Evolutionary conservation across 2,113 vertebrate species (phyloP).

Genomic region (Scytalopus superciliaris): DNA sequence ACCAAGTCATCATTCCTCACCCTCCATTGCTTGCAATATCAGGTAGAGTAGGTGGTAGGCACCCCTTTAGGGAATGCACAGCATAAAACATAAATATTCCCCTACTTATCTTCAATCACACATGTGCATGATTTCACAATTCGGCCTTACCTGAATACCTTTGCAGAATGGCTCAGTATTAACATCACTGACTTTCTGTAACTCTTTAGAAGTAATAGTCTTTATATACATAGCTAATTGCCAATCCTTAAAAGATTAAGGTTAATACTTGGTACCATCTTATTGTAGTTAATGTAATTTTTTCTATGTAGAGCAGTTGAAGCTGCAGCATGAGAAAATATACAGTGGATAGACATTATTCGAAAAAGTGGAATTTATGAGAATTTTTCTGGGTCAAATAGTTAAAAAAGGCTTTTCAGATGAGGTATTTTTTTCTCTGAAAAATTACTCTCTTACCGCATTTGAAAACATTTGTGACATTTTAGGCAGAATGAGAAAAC

Average conservation of each 20-base stretch:
- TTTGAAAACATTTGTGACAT: neutral
- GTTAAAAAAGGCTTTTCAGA: neutral
- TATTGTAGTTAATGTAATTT: neutral
- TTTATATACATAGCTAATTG: neutral
- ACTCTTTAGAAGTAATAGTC: neutral
- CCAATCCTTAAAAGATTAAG: neutral
- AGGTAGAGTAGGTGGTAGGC: neutral
- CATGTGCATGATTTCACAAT: neutral
- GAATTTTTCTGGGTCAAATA: neutral
- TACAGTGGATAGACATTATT: neutral
- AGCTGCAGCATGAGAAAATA: neutral
- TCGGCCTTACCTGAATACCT: neutral
- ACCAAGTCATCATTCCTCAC: neutral
- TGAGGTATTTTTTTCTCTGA: neutral
- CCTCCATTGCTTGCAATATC: neutral
- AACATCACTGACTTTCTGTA: neutral
- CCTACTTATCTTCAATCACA: neutral
- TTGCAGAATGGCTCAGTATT: neutral
- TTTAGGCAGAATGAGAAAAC: neutral
- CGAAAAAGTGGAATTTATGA: neutral
- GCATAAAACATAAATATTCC: neutral
- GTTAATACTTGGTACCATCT: neutral
- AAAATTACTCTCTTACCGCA: neutral
- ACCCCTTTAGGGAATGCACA: neutral
- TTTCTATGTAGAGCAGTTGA: neutral